Conservation (phyloP, 64 coral and sea anemone genomes). For the Hydrozoanthus tunicans region DNA sequence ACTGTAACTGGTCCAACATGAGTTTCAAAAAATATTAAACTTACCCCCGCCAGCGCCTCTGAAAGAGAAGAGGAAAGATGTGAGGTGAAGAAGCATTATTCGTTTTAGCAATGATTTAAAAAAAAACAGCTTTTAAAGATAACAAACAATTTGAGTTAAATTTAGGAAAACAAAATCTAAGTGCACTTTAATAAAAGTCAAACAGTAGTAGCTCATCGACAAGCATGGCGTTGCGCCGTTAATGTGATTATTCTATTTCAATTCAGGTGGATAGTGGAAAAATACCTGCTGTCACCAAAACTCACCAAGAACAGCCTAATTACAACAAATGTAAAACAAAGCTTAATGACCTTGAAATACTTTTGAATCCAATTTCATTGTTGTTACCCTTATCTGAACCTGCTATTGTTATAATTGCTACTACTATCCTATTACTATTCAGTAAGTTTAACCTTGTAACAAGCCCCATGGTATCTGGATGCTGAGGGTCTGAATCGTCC, state of each 20-base stretch:
- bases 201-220: too few relatives aligned
- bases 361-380: too few relatives aligned
- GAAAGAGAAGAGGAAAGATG: not conserved
- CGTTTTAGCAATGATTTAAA: not conserved
- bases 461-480: constrained; percentile 2
- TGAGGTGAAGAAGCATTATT: not conserved
- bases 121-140: not conserved
- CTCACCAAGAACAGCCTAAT: too few relatives aligned
- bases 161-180: not conserved
- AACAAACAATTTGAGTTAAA: not conserved
- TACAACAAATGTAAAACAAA: too few relatives aligned
- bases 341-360: too few relatives aligned
- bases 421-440: not conserved
- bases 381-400: too few relatives aligned
- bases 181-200: too few relatives aligned
- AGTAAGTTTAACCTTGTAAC: constrained; percentile 19
- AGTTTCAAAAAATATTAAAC: not conserved
- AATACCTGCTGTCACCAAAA: too few relatives aligned
- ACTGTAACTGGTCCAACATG: too few relatives aligned
- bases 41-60: constrained; percentile 24
- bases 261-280: too few relatives aligned
- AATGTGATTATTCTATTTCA: too few relatives aligned
- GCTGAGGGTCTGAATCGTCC: constrained; percentile 13
- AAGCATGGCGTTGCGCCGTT: too few relatives aligned
- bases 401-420: not conserved